A percentile compares a stretch with the other conserved stretches of the same genome.
Evolutionary conservation across 2,113 vertebrate genomes (phyloP).

Genomic region (Trachemys scripta): DNA sequence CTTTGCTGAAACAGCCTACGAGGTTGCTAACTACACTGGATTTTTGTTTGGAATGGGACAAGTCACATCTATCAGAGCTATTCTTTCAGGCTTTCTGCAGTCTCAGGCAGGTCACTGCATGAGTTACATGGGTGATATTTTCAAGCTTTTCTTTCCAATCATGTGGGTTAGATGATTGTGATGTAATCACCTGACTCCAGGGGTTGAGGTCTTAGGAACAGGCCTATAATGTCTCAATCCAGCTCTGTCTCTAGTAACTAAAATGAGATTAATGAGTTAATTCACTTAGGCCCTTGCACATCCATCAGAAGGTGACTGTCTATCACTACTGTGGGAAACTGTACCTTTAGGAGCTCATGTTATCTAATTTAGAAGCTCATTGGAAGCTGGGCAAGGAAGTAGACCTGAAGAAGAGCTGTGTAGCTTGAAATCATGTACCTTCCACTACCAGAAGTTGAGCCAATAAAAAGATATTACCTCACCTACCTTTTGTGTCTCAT

Average conservation of each 20-base stretch:
- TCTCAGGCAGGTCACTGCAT: neutral
- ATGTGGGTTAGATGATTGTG: neutral
- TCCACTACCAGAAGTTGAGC: neutral
- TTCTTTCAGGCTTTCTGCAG: neutral
- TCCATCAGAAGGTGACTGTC: neutral
- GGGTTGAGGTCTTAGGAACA: accelerated
- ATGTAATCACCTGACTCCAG: neutral
- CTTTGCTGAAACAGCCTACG: neutral
- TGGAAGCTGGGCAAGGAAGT: neutral
- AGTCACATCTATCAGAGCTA: neutral
- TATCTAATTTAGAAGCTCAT: neutral
- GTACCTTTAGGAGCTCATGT: neutral
- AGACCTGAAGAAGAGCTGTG: neutral
- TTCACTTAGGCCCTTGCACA: neutral
- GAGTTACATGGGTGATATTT: neutral
- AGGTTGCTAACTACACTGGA: neutral
- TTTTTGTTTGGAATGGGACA: neutral
- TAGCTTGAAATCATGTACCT: neutral
- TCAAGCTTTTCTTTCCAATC: neutral
- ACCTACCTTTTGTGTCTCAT: neutral
- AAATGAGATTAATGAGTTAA: neutral
- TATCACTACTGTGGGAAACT: neutral
- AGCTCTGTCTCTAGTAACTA: neutral
- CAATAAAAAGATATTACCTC: neutral
- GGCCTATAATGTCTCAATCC: neutral